phyloP scores from a whole-genome alignment of 2,888 invertebrate species.

The Cerastis rubricosa region DNA sequence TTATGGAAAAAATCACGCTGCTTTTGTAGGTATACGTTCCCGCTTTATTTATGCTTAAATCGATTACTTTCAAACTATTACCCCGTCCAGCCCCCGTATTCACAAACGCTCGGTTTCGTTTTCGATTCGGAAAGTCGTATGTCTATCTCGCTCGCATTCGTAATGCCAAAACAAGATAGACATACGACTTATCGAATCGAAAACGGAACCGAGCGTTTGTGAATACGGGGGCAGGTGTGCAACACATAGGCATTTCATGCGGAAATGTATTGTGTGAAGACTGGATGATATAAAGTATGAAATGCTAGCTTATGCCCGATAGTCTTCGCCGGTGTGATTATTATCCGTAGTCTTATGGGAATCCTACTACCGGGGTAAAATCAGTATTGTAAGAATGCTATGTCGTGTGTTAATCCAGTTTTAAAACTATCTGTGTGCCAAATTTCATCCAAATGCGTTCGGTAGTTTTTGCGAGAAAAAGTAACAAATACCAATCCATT shows the following conservation, averaged over 20 bases:
- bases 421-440: background rate
- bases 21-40: constrained; percentile 3
- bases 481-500: background rate
- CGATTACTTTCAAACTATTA: constrained; percentile 22
- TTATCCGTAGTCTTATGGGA: background rate
- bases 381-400: background rate
- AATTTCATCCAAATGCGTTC: background rate
- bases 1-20: constrained; percentile 3
- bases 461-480: background rate
- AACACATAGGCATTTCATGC: background rate
- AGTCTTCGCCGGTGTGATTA: background rate
- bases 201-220: too few relatives aligned
- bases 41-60: constrained; percentile 6
- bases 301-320: background rate
- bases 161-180: too few relatives aligned
- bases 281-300: background rate
- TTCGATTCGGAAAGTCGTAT: too few relatives aligned
- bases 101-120: too few relatives aligned
- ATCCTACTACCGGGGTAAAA: background rate
- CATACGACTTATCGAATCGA: too few relatives aligned
- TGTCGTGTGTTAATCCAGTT: background rate
- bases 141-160: too few relatives aligned
- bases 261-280: constrained; percentile 3
- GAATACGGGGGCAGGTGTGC: too few relatives aligned
- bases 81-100: too few relatives aligned